These are phyloP conservation scores for Agapornis roseicollis DNA, from an alignment of 2,113 vertebrate species.

Conservation along the genomic window DNA sequence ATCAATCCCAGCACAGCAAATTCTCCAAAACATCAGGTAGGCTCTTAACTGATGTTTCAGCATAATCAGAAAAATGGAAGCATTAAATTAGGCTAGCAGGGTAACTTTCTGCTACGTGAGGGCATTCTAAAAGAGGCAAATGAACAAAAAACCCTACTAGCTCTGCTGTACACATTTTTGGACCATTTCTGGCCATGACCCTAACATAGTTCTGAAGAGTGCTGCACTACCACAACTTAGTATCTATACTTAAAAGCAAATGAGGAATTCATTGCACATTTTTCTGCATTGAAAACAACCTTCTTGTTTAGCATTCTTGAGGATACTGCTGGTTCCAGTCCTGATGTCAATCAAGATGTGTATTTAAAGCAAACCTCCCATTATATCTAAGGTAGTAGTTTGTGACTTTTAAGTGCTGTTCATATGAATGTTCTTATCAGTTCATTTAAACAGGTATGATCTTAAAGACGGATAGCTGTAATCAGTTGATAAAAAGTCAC, in stretches of 20 bases:
- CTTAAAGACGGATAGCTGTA: background rate
- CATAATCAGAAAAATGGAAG: constrained; percentile 59
- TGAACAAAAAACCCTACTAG: background rate
- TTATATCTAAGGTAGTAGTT: constrained; percentile 3
- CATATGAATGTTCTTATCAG: background rate
- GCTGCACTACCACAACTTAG: background rate
- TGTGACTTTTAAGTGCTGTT: constrained; percentile 14
- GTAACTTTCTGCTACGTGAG: constrained; percentile 37
- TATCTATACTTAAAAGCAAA: background rate
- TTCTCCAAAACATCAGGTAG: constrained; percentile 87
- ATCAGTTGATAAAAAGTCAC: background rate
- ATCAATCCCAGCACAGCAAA: constrained; percentile 86
- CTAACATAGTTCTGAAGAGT: background rate
- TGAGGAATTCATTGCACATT: background rate
- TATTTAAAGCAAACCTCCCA: background rate
- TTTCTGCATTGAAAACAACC: constrained; percentile 34
- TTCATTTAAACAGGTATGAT: background rate
- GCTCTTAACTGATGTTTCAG: constrained; percentile 81
- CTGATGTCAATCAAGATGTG: constrained; percentile 30
- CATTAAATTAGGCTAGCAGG: constrained; percentile 65
- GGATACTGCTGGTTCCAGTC: constrained; percentile 14
- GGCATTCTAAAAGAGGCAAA: background rate
- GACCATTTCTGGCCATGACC: background rate
- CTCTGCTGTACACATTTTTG: background rate
- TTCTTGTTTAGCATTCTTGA: constrained; percentile 60